phyloP scores from a whole-genome alignment of 64 coral and sea anemone species.

The Actinia tenebrosa region DNA sequence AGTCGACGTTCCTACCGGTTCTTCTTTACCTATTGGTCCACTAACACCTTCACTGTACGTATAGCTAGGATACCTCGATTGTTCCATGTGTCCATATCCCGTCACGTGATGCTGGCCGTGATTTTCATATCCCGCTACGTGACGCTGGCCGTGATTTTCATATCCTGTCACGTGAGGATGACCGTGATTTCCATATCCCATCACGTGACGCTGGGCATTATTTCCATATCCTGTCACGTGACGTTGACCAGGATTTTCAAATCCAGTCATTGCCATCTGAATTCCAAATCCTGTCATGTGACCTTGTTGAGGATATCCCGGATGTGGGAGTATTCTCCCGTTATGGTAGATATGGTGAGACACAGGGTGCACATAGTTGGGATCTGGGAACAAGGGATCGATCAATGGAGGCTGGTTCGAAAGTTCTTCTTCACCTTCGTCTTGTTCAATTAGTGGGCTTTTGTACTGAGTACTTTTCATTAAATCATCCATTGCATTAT shows the following conservation, averaged over 20 bases:
- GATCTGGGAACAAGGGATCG: background rate
- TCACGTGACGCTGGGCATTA: background rate
- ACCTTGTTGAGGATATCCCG: background rate
- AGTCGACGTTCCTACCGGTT: background rate
- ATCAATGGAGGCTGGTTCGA: background rate
- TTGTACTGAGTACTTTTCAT: background rate
- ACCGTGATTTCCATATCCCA: background rate
- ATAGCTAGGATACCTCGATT: background rate
- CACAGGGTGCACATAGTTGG: background rate
- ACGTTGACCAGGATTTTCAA: too few species aligned
- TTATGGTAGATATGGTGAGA: constrained; percentile 21
- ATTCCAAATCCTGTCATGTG: background rate
- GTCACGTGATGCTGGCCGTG: too few species aligned
- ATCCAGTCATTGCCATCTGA: background rate
- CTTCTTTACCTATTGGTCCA: constrained; percentile 1
- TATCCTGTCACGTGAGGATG: background rate
- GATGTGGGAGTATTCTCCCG: constrained; percentile 1
- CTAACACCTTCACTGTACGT: background rate
- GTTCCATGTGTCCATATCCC: too few species aligned
- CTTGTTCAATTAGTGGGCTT: background rate
- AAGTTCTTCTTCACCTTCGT: background rate
- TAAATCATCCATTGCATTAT: background rate
- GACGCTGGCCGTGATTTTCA: background rate
- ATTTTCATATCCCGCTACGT: too few species aligned
- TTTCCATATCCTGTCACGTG: background rate